Evolutionary conservation across 2,888 invertebrate species (phyloP), one percentile per base, ranked within the genome.

Genomic region (Leptopilina myrica): DNA sequence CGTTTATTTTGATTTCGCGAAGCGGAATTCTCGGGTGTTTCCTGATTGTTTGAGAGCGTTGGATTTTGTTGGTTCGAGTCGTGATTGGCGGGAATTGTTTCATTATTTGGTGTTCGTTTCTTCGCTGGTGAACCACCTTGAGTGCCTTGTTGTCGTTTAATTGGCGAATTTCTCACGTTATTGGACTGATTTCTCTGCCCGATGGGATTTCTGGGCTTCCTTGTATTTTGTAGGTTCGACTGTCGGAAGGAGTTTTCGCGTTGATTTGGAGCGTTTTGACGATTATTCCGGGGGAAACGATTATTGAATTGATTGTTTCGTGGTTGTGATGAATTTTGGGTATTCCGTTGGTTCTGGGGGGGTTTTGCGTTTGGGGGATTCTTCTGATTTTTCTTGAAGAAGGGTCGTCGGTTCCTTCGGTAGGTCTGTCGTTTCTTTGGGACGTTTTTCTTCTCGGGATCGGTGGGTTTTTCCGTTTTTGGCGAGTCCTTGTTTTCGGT

Each of bases 111-210:
- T 11, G n/a, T 14, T n/a, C 73, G 33, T n/a, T 73, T 73, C 33
- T 73, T 73, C 53, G 26, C 33, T n/a, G 33, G 26, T 56, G 56
- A 9, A 14, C 73, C 73, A n/a, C 73, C 73, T 53, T 73, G 73
- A 56, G 8, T 49, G n/a, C 15, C 26, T 5, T 26, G 73, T n/a
- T 53, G 53, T 56, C 73, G 53, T 56, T 73, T 73, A 56, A 40
- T 73, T n/a, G 49, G 2, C n/a, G 49, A 14, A 73, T 33, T 56
- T 33, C 33, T 49, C 33, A 8, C 14, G 49, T 14, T 43, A 33
- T 33, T 33, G 33, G 33, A 2, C 33, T 33, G 33, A 33, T 33
- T 33, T 33, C 33, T 33, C 33, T 33, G 33, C 7, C 43, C 43
- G 43, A 43, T 12, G 12, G 33, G 43, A 66, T 43, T 66, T n/a